Evolutionary conservation across 1,140 invertebrate genomes (phyloP).

Genomic region (Rhopalosiphum maidis): DNA sequence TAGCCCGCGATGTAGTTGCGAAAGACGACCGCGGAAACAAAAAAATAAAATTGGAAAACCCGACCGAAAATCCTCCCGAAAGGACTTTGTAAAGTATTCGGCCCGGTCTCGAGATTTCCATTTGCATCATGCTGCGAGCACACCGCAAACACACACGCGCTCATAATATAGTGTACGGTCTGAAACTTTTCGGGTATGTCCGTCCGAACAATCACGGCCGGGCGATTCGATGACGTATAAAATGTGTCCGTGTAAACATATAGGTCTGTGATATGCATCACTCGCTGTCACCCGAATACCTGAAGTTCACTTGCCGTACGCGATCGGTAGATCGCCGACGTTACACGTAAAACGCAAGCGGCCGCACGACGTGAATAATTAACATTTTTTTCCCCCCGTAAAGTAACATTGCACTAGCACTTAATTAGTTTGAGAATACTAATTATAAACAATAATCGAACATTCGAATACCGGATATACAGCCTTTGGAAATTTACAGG

Average conservation of each 20-base stretch:
- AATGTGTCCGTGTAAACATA: not conserved
- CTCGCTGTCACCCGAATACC: not conserved
- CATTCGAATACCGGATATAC: not conserved
- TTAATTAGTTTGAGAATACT: not conserved
- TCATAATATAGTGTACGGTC: not conserved
- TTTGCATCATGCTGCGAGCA: not conserved
- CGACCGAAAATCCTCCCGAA: not conserved
- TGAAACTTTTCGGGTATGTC: not conserved
- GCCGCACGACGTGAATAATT: not conserved
- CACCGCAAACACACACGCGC: not conserved
- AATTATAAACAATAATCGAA: not conserved
- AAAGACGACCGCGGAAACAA: not conserved
- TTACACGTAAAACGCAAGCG: not conserved
- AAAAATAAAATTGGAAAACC: not conserved
- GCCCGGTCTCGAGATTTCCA: not conserved
- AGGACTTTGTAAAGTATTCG: not conserved
- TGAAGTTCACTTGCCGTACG: not conserved
- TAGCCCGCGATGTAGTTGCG: not conserved
- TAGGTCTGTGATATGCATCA: not conserved
- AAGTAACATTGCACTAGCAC: not conserved
- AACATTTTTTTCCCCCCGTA: not conserved
- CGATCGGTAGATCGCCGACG: not conserved
- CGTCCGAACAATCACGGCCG: not conserved
- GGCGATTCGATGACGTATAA: not conserved
- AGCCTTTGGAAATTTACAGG: not conserved